Percentiles rank a stretch among this genome's conserved stretches.
Evolutionary conservation across 1,140 invertebrate species (phyloP).

Genomic region (Drosophila navojoa): DNA sequence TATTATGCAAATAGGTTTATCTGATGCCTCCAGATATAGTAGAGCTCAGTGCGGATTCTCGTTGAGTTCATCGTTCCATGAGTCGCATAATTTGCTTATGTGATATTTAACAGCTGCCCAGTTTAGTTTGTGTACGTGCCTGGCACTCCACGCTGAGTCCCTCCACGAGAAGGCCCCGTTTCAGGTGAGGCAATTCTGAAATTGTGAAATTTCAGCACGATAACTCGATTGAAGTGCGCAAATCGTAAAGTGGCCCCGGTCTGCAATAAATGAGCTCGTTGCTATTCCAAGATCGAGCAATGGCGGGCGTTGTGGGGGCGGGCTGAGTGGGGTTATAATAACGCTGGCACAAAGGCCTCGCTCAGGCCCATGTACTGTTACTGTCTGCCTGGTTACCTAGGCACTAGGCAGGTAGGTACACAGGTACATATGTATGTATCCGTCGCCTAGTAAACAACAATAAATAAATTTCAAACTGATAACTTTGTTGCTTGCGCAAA

Average conservation of each 20-base stretch:
- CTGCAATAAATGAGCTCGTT: constrained; percentile 27
- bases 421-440: neutral
- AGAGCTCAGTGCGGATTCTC: neutral
- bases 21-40: neutral
- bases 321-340: neutral
- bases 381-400: constrained; percentile 26
- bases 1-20: constrained; percentile 1
- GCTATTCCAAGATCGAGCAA: constrained; percentile 19
- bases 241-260: constrained; percentile 59
- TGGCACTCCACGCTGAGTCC: constrained; percentile 8
- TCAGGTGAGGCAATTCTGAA: constrained; percentile 43
- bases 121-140: constrained; percentile 52
- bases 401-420: neutral
- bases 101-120: constrained; percentile 13
- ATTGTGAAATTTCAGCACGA: constrained; percentile 80
- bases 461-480: constrained; percentile 76
- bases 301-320: neutral
- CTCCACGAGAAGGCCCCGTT: constrained; percentile 49
- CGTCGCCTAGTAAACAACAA: constrained; percentile 54
- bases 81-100: constrained; percentile 10
- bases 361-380: constrained; percentile 26
- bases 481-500: constrained; percentile 72
- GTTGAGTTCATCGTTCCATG: constrained; percentile 13
- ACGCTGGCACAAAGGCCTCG: constrained; percentile 17
- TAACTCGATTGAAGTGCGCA: constrained; percentile 58